Evolutionary conservation across 2,888 invertebrate genomes (phyloP).

Genomic region (Thysanoteuthis rhombus): DNA sequence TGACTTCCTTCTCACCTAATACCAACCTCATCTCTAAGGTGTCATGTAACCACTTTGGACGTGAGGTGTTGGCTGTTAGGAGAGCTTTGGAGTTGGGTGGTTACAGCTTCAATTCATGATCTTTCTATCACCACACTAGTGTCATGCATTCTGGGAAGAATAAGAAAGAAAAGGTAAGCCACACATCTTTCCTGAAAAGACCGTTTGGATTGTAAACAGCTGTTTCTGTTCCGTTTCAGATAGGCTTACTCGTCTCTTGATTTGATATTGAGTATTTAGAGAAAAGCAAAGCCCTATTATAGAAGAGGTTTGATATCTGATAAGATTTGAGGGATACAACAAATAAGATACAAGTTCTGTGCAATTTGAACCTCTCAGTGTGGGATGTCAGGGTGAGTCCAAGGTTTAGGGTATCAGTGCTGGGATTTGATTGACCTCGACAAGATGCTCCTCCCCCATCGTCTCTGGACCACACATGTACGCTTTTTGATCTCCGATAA

Average conservation of each 20-base stretch:
- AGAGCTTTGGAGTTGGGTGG: background rate
- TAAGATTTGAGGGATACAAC: background rate
- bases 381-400: background rate
- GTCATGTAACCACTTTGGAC: background rate
- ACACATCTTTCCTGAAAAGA: background rate
- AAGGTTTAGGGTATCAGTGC: background rate
- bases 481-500: background rate
- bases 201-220: background rate
- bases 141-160: background rate
- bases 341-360: background rate
- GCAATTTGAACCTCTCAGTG: background rate
- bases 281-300: background rate
- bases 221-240: background rate
- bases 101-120: background rate
- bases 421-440: background rate
- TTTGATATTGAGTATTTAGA: background rate
- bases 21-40: background rate
- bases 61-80: background rate
- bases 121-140: background rate
- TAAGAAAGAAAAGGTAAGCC: background rate
- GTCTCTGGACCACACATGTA: background rate
- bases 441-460: background rate
- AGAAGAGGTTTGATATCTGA: background rate
- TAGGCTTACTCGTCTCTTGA: background rate
- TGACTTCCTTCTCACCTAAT: too few species aligned